Evolutionary conservation across 2,113 vertebrate species (phyloP).

Genomic region (Stomatorhinus ivindoensis): DNA sequence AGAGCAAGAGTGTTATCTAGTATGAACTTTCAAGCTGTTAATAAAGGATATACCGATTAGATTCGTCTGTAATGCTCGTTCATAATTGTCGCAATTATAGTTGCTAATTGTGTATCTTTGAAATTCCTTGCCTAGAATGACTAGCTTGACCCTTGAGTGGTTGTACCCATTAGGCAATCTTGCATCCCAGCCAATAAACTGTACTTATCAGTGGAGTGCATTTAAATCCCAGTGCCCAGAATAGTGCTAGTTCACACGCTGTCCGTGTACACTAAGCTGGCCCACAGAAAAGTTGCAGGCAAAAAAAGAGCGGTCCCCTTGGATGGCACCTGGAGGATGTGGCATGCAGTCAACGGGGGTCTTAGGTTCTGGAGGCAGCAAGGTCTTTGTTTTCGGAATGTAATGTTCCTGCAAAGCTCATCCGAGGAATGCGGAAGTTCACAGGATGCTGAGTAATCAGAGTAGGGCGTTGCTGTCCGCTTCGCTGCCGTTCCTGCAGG

Average conservation of each 20-base stretch:
- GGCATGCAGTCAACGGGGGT: background rate
- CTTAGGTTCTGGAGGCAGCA: background rate
- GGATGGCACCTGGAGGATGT: background rate
- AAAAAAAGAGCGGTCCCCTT: background rate
- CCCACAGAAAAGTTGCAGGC: background rate
- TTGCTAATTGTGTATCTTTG: background rate
- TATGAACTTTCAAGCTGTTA: background rate
- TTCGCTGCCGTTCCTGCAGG: background rate
- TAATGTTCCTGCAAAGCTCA: background rate
- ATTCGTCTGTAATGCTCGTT: background rate
- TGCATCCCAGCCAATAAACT: background rate
- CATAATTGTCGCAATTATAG: background rate
- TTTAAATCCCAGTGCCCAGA: background rate
- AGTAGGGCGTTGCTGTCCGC: background rate
- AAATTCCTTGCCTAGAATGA: background rate
- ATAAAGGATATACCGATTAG: background rate
- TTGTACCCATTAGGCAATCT: background rate
- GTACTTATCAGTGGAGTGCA: background rate
- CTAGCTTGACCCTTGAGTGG: background rate
- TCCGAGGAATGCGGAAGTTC: background rate
- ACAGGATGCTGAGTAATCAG: background rate
- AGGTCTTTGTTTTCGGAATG: background rate
- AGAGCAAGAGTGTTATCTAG: background rate
- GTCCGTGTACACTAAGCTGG: background rate
- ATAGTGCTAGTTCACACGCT: background rate